phyloP scores from a whole-genome alignment of 2,888 invertebrate genomes.

The Tigriopus californicus region DNA sequence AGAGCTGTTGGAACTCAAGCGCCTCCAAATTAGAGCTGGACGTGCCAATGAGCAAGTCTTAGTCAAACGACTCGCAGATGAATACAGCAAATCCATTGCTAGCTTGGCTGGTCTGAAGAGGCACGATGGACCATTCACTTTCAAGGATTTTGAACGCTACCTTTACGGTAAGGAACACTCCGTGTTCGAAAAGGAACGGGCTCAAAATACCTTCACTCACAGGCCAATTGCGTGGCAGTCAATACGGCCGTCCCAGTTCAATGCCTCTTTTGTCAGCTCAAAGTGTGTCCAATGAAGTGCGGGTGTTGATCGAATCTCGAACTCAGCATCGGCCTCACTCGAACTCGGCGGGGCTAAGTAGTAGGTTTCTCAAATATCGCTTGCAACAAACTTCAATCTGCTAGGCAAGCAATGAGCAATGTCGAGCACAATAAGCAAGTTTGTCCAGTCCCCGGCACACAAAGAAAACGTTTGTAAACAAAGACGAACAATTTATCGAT shows the following conservation, averaged over 20 bases:
- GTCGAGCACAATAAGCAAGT: too few species aligned
- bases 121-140: slow-evolving; percentile 31
- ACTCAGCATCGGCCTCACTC: too few species aligned
- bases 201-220: neutral
- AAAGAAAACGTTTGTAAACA: too few species aligned
- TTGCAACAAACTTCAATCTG: too few species aligned
- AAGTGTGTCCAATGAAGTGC: neutral
- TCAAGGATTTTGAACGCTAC: slow-evolving; percentile 55
- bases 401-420: too few species aligned
- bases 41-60: slow-evolving; percentile 68
- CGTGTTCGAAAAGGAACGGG: too few species aligned
- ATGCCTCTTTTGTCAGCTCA: neutral
- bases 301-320: too few species aligned
- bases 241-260: slow-evolving; percentile 11
- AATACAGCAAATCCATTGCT: slow-evolving; percentile 55
- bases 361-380: too few species aligned
- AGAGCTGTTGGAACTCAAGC: slow-evolving; percentile 72
- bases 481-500: too few species aligned
- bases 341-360: too few species aligned
- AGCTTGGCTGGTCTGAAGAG: slow-evolving; percentile 38
- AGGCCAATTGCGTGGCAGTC: slow-evolving; percentile 8
- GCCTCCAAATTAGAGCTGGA: slow-evolving; percentile 73
- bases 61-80: slow-evolving; percentile 68
- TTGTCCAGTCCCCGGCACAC: too few species aligned
- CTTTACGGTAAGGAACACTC: slow-evolving; percentile 40